These are phyloP conservation scores for Acanthosoma haemorrhoidale DNA, from an alignment of 2,888 invertebrate genomes.

Conservation along the genomic window DNA sequence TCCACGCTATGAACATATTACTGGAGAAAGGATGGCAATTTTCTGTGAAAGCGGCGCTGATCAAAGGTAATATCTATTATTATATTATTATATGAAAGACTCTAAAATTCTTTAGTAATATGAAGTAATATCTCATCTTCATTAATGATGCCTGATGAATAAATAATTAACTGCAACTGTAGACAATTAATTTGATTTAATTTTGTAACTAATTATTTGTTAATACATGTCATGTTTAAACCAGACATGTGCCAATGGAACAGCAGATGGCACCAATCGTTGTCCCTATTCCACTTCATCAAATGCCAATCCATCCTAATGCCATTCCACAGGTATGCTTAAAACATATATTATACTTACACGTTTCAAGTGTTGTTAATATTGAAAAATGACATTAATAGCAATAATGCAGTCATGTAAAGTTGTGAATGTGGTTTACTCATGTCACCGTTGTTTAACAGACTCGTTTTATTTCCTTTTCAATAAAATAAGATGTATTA, in stretches of 20 bases:
- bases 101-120: too few species aligned
- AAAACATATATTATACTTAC: constrained; percentile 26
- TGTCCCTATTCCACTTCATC: constrained; percentile 44
- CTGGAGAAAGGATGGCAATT: constrained; percentile 81
- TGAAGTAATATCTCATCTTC: too few species aligned
- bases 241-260: constrained; percentile 51
- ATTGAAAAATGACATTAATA: too few species aligned
- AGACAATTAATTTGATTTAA: not conserved
- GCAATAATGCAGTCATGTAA: too few species aligned
- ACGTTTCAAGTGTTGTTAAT: constrained; percentile 39
- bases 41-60: constrained; percentile 78
- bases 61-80: constrained; percentile 43
- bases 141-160: too few species aligned
- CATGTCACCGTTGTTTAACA: too few species aligned
- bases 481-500: too few species aligned
- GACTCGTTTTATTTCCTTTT: too few species aligned
- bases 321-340: constrained; percentile 40
- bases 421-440: too few species aligned
- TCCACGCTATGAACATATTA: constrained; percentile 64
- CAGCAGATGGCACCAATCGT: constrained; percentile 51
- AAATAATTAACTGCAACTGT: not conserved
- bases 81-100: not conserved
- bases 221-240: not conserved
- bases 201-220: not conserved
- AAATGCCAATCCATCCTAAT: constrained; percentile 41